These are phyloP conservation scores for Hypena proboscidalis DNA, from an alignment of 2,888 invertebrate genomes.

Conservation along the genomic window DNA sequence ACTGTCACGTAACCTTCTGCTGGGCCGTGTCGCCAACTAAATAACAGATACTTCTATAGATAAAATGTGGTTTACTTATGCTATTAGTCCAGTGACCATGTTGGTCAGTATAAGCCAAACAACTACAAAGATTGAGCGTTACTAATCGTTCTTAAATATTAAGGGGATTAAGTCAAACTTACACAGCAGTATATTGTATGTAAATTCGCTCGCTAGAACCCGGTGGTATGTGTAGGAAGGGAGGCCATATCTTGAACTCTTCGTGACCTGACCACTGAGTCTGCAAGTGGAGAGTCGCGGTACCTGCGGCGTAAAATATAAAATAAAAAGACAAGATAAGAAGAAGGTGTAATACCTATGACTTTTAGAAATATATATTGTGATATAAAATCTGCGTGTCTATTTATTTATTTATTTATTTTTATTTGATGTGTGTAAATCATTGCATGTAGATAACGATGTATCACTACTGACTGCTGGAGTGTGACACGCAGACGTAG, in stretches of 20 bases:
- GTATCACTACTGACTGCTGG: constrained; percentile 59
- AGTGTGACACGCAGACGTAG: constrained; percentile 63
- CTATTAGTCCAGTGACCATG: constrained; percentile 3
- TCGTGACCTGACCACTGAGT: constrained; percentile 49
- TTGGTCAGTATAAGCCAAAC: no score
- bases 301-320: constrained; percentile 34
- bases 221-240: constrained; percentile 47
- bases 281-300: constrained; percentile 46
- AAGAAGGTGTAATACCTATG: no score
- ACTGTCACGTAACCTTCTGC: constrained; percentile 41
- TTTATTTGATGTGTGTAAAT: no score
- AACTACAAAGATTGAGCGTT: no score
- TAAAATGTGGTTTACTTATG: neutral
- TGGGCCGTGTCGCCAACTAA: constrained; percentile 37
- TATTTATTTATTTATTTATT: no score
- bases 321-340: neutral
- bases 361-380: no score
- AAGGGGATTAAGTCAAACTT: neutral
- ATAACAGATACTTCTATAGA: neutral
- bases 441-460: no score
- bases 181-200: constrained; percentile 65
- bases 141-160: neutral
- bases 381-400: no score
- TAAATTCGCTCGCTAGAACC: constrained; percentile 48
- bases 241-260: constrained; percentile 57